Conservation (phyloP, 2,888 invertebrate genomes). For the Cheilosia scutellata region DNA sequence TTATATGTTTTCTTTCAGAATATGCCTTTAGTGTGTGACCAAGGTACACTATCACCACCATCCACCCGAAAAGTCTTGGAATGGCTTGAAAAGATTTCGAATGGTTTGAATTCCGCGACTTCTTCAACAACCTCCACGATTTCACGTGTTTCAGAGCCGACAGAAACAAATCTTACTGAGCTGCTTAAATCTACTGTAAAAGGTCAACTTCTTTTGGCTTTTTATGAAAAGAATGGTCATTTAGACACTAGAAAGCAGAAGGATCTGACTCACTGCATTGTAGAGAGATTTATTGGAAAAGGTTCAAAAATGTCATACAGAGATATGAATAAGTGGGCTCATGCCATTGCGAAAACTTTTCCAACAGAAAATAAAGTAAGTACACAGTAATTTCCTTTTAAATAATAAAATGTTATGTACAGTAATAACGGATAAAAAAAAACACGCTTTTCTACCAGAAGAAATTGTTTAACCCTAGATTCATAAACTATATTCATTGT, state of each 20-base stretch:
- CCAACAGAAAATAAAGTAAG: neutral
- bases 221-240: neutral
- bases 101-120: neutral
- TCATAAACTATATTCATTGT: too few species aligned
- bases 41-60: too few species aligned
- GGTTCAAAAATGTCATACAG: neutral
- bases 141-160: neutral
- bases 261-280: conserved; percentile 2
- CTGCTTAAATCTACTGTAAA: neutral
- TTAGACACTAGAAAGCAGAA: neutral
- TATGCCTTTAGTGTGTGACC: too few species aligned
- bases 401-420: too few species aligned
- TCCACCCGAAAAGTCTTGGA: too few species aligned
- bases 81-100: neutral
- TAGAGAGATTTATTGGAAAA: neutral
- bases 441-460: too few species aligned
- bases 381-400: neutral
- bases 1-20: too few species aligned
- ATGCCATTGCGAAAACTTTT: neutral
- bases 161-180: neutral
- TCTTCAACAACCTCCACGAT: neutral
- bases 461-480: too few species aligned
- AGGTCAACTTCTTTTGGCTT: neutral
- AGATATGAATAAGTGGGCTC: neutral
- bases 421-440: too few species aligned